Evolutionary conservation across 1,140 invertebrate genomes (phyloP), one percentile per base, ranked within the genome.

Genomic region (Drosophila subobscura): DNA sequence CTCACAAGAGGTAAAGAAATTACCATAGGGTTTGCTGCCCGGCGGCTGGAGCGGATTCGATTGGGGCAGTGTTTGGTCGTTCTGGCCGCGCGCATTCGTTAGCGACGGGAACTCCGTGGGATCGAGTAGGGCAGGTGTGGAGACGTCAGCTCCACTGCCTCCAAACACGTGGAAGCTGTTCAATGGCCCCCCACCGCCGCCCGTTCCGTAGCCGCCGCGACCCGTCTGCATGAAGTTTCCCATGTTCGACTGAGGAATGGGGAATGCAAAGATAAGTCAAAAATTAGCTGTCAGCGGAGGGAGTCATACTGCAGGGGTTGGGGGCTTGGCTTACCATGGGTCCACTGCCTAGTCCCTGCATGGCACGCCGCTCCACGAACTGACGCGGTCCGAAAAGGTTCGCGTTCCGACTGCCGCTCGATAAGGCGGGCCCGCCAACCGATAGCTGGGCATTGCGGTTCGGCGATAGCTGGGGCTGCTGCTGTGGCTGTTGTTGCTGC

Each of bases 91-190:
- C 91, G 96, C 94, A 92, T 95, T 96, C 77, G 96, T 97, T 89
- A 98, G 93, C 66, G 96, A 97, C 71, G 97, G 97, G 92, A 98
- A 98, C 92, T 97, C 97, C 77, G 96, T 97, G 56, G 96, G 94
- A 93, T 98, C 97, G 77, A 97, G 93, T 58, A 97, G 93, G 61
- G 96, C 95, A 47, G 96, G 96, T 86, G 96, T 96, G 89, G 94
- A 95, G 83, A 94, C 94, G 84, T 96, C 96, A 54, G 77, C 78
- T 94, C 95, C 71, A 52, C 78, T 90, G 33, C 89, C 85, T 77
- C 94, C 94, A 91, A 97, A 96, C 92, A 96, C 95, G 89, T 96
- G 95, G 92, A 95, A 95, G 92, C 93, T 94, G 90, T 93, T 94
- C 81, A 94, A 93, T 83, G 93, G 71, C 23, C 85, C 90, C 52